Evolutionary conservation across 2,888 invertebrate species (phyloP), one percentile per base, ranked within the genome.

Genomic region (Synanthedon tipuliformis): DNA sequence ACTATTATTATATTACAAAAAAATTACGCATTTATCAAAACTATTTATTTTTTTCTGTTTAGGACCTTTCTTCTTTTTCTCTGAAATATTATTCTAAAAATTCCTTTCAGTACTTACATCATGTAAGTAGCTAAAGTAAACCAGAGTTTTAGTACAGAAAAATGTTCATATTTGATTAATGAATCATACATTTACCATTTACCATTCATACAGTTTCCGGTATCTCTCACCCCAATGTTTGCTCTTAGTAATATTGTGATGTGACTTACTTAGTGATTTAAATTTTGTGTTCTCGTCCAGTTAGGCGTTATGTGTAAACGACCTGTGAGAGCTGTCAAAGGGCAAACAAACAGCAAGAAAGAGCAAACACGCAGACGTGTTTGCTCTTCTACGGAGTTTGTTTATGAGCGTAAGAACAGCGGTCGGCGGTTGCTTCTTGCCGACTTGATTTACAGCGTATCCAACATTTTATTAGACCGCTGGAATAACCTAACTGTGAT

Each of bases 291-390:
- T 69, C 68, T 73, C 65, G 66, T 69, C 65, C 73, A 75, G 78
- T 82, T 78, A 81, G 76, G 73, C 71, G 71, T 75, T 79, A 81
- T 69, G 75, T 80, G 84, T 75, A 85, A 87, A 87, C 78, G 81
- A 85, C 82, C 84, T 82, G 85, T 83, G 83, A 82, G 81, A 82
- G 85, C 83, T 84, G 85, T 84, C 86, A 85, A 85, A 85, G 78
- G 76, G 75, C 73, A 85, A 85, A 85, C 82, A 85, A 48, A 34
- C 34, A 49, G 52, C 18, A 49, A 53, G 53, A 48, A 53, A 50
- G 34, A 52, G 52, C 63, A 78, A 81, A 82, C 81, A 81, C 51
- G 10, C 23, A 40, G 51, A 40, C 51, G 49, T 51, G 51, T 53
- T 48, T 34, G 40, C 52, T 27, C 5, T 45, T 34, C 34, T n/a